Evolutionary conservation across 2,888 invertebrate genomes (phyloP).

Genomic region (Napeogenes sylphis): DNA sequence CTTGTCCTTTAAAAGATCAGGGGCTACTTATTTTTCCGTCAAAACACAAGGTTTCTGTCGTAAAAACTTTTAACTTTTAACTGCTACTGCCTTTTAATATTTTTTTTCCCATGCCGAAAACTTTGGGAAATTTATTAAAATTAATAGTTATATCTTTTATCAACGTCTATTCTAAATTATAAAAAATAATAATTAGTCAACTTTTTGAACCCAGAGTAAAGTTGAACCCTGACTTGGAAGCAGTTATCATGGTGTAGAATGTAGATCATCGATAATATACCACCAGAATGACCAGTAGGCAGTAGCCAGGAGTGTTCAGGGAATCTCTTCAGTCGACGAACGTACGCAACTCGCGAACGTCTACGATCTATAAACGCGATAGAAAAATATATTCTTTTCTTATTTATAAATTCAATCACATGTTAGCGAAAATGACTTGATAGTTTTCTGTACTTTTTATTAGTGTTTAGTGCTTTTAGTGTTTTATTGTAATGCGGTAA

Average conservation of each 20-base stretch:
- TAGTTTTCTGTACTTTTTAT: constrained; percentile 9
- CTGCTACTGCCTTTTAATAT: no score
- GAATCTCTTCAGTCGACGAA: constrained; percentile 60
- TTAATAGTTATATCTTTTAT: no score
- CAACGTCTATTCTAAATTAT: no score
- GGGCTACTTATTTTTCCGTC: no score
- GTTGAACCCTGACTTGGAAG: constrained; percentile 68
- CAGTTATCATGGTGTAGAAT: constrained; percentile 70
- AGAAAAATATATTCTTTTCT: constrained; percentile 20
- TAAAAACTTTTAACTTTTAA: no score
- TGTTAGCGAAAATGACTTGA: background rate
- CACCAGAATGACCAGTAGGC: constrained; percentile 55
- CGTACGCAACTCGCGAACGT: constrained; percentile 55
- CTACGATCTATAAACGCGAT: constrained; percentile 42
- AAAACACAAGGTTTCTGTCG: no score
- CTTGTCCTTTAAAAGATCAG: no score
- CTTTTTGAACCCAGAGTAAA: constrained; percentile 42
- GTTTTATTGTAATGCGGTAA: constrained; percentile 14
- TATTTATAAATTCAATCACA: background rate
- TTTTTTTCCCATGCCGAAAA: no score
- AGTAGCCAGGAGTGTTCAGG: constrained; percentile 41
- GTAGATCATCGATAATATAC: constrained; percentile 66
- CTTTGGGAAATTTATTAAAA: no score
- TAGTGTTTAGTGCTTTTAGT: constrained; percentile 14
- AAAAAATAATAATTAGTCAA: no score